These are phyloP conservation scores for Ceryle rudis DNA, from an alignment of 2,797 vertebrate genomes.

Conservation along the genomic window DNA sequence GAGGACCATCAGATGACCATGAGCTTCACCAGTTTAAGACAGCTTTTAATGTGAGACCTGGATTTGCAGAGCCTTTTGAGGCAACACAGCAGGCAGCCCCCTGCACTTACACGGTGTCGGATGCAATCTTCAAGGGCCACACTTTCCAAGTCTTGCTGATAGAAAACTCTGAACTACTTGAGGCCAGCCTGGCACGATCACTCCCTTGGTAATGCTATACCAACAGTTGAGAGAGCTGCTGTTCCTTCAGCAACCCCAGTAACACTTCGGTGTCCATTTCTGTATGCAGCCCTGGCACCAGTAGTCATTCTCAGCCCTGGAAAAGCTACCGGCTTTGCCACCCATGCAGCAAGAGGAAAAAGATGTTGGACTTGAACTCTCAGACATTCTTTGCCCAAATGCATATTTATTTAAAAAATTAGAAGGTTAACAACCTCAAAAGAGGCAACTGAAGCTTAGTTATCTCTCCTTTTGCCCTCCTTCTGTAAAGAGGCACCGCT, in stretches of 20 bases:
- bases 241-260: not conserved
- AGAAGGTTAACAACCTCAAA: not conserved
- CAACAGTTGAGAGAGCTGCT: not conserved
- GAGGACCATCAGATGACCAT: no score
- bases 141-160: not conserved
- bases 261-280: not conserved
- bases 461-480: not conserved
- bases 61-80: not conserved
- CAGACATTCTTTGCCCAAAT: not conserved
- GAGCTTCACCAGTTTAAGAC: no score
- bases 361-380: not conserved
- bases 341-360: not conserved
- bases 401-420: not conserved
- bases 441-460: not conserved
- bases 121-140: not conserved
- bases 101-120: not conserved
- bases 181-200: fast-evolving
- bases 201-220: not conserved
- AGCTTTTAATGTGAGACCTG: no score
- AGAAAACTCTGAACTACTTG: not conserved
- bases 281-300: not conserved
- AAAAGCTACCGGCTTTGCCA: not conserved
- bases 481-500: not conserved
- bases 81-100: not conserved
- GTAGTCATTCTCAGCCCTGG: not conserved